Evolutionary conservation across 92 coral and sea anemone genomes (phyloP), one percentile per base, ranked within the genome.

Genomic region (Isaurus tuberculatus): DNA sequence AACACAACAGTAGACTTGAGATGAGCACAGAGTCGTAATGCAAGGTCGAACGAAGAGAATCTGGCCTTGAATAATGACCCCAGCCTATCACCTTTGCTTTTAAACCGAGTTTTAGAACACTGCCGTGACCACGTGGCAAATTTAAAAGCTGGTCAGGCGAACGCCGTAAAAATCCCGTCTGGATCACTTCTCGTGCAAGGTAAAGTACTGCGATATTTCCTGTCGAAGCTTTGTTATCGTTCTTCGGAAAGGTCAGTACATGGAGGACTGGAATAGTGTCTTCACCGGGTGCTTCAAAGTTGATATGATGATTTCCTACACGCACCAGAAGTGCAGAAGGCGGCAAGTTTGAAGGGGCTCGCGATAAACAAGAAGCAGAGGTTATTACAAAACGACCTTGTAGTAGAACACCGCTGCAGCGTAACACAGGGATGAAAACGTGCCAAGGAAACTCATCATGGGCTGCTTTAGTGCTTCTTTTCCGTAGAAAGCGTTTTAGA

Each of bases 361-460:
- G 89, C 70, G 81, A 49, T 30, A 89, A 86, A 83, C 98, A 95
- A 26, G 88, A 83, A 14, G 95, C 92, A 5, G 97, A 84, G 55
- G 98, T 91, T 22, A 95, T 46, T 53, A 95, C 87, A 97, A 97
- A 95, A 48, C 94, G 94, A 46, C 73, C 70, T 60, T 69, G 64
- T 20, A 95, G 51, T 34, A 95, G 83, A 8, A 90, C 97, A 48
- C 98, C 98, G 36, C 95, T 93, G 71, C 98, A 95, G 2, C 88
- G 86, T 28, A 91, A 86, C 20, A 91, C 49, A 26, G 94, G 94
- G n/a, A 93, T 66, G 30, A 60, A 93, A n/a, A 90, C 98, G 72
- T 93, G 90, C 98, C 98, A 95, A 0, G 92, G 96, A 66, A 80
- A 87, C 1, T 73, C 49, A 36, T 51, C 79, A 22, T 28, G 27